phyloP scores from a whole-genome alignment of 2,888 invertebrate species.

The Gymnocheta viridis region DNA sequence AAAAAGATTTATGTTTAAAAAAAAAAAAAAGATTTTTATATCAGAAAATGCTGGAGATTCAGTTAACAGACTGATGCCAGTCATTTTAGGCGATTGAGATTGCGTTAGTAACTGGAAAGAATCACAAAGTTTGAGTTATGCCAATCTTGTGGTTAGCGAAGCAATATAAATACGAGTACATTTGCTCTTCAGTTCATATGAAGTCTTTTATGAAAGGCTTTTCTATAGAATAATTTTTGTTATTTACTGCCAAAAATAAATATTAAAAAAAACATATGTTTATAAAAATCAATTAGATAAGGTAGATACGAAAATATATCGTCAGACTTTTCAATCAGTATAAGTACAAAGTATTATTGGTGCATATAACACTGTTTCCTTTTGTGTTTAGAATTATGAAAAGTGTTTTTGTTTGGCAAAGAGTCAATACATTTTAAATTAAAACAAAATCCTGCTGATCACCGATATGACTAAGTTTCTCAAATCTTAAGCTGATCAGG shows the following conservation, averaged over 20 bases:
- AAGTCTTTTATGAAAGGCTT: neutral
- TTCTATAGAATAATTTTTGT: conserved; percentile 17
- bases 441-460: no score
- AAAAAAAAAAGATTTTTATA: no score
- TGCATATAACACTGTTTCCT: conserved; percentile 15
- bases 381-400: neutral
- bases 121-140: neutral
- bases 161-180: neutral
- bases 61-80: no score
- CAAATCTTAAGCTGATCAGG: no score
- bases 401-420: no score
- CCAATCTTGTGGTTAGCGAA: neutral
- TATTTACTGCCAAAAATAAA: conserved; percentile 12
- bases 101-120: no score
- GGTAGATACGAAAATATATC: neutral
- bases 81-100: no score
- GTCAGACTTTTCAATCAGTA: conserved; percentile 11
- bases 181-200: neutral
- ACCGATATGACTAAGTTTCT: no score
- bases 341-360: neutral
- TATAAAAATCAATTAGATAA: conserved; percentile 39
- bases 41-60: no score
- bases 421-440: no score
- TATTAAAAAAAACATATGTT: neutral
- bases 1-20: no score